Evolutionary conservation across 2,888 invertebrate genomes (phyloP).

Genomic region (Andrena marginata): DNA sequence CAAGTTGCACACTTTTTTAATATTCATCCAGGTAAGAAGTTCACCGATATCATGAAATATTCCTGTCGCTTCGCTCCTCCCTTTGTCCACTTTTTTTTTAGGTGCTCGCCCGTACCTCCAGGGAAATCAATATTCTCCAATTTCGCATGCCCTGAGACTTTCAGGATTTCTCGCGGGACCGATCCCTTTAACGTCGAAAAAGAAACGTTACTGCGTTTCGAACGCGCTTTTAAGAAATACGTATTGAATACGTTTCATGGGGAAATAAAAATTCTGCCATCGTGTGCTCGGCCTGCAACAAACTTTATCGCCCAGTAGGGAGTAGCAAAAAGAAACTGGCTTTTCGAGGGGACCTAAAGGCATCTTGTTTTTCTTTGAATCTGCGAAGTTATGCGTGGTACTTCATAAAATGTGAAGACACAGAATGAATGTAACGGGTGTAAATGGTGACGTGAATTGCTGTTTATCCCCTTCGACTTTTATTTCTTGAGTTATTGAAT

Average conservation of each 20-base stretch:
- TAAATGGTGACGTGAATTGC: too few relatives aligned
- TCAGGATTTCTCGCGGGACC: slow-evolving; percentile 61
- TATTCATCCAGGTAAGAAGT: slow-evolving; percentile 57
- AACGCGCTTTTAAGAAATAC: slow-evolving; percentile 32
- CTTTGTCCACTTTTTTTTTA: slow-evolving; percentile 43
- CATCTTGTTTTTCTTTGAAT: too few relatives aligned
- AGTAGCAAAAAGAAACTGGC: neutral
- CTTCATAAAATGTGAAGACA: too few relatives aligned
- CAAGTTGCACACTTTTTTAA: slow-evolving; percentile 47
- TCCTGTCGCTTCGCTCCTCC: slow-evolving; percentile 33
- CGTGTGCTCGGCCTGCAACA: neutral
- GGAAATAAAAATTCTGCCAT: slow-evolving; percentile 9
- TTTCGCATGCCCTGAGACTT: slow-evolving; percentile 60
- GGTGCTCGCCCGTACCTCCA: slow-evolving; percentile 32
- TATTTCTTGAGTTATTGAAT: too few relatives aligned
- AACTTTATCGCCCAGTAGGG: neutral
- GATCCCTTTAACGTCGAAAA: slow-evolving; percentile 45
- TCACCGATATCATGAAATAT: slow-evolving; percentile 59
- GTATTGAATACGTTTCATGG: slow-evolving; percentile 1
- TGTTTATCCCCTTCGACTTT: too few relatives aligned
- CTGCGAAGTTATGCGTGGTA: too few relatives aligned
- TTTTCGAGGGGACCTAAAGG: neutral
- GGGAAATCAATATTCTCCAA: slow-evolving; percentile 68
- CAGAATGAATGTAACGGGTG: too few relatives aligned
- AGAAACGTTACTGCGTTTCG: slow-evolving; percentile 30